A percentile compares a stretch with the other conserved stretches of the same genome.
These are phyloP conservation scores for Phaedon cochleariae DNA, from an alignment of 2,888 invertebrate species.

Conservation along the genomic window DNA sequence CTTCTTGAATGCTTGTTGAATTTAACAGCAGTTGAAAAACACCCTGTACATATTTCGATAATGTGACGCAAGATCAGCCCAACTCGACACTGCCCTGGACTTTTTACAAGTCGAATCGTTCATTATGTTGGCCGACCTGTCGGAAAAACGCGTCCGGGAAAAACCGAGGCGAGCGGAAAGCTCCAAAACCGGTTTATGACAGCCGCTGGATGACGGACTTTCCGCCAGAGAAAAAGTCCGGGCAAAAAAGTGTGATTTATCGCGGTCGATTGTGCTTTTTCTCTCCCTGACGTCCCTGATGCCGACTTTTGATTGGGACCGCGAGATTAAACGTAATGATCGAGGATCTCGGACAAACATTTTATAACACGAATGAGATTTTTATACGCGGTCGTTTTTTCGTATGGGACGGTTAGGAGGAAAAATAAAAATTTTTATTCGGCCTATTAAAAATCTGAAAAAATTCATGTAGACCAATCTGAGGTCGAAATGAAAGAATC, in stretches of 20 bases:
- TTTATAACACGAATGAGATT: too few relatives aligned
- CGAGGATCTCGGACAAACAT: too few relatives aligned
- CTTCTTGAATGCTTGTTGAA: too few relatives aligned
- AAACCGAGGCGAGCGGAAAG: slow-evolving; percentile 26
- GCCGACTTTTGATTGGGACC: background rate
- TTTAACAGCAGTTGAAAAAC: too few relatives aligned
- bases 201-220: slow-evolving; percentile 32
- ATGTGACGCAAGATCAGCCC: too few relatives aligned
- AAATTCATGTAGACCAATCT: too few relatives aligned
- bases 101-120: slow-evolving; percentile 34
- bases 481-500: too few relatives aligned
- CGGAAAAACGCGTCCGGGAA: slow-evolving; percentile 38
- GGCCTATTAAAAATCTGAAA: too few relatives aligned
- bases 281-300: background rate
- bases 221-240: slow-evolving; percentile 3
- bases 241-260: slow-evolving; percentile 25
- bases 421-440: too few relatives aligned
- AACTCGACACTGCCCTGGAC: slow-evolving; percentile 29
- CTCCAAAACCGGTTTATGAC: slow-evolving; percentile 40
- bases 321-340: background rate
- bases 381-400: too few relatives aligned
- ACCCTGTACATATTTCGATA: too few relatives aligned
- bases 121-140: slow-evolving; percentile 33
- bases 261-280: slow-evolving; percentile 13
- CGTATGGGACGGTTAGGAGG: too few relatives aligned